A percentile compares a stretch with the other conserved stretches of the same genome.
Evolutionary conservation across 2,113 vertebrate genomes (phyloP).

Genomic region (Zingel zingel): DNA sequence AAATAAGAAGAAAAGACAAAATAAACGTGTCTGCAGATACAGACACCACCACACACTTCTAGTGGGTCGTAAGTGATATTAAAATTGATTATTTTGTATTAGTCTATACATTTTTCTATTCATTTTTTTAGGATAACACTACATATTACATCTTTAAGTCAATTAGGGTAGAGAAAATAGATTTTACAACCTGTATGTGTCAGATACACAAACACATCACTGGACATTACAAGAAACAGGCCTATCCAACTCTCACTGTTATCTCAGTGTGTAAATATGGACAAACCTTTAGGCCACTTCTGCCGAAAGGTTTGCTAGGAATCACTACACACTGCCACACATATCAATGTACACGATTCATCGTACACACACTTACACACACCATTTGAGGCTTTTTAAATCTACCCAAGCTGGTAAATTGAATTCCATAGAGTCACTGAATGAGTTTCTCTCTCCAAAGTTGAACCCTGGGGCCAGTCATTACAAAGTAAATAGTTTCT

Average conservation of each 20-base stretch:
- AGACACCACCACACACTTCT: too few relatives aligned
- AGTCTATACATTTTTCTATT: too few relatives aligned
- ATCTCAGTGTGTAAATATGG: background rate
- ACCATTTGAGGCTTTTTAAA: conserved; percentile 56
- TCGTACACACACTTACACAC: background rate
- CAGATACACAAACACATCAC: background rate
- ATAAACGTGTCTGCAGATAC: too few relatives aligned
- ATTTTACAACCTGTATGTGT: conserved; percentile 3
- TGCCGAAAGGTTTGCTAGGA: too few relatives aligned
- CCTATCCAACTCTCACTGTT: background rate
- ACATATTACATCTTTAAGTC: background rate
- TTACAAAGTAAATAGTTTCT: conserved; percentile 54
- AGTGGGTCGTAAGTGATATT: too few relatives aligned
- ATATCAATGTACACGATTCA: background rate
- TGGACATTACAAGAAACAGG: background rate
- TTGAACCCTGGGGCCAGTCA: conserved; percentile 45
- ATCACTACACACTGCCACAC: background rate
- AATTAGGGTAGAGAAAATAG: background rate
- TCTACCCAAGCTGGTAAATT: conserved; percentile 62
- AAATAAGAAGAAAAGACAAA: too few relatives aligned
- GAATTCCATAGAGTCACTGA: conserved; percentile 51
- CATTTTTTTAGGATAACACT: too few relatives aligned
- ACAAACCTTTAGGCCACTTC: background rate
- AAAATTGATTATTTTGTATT: too few relatives aligned
- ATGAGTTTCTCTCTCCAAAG: conserved; percentile 56